Evolutionary conservation across 2,113 vertebrate genomes (phyloP).

Genomic region (Chamaea fasciata): DNA sequence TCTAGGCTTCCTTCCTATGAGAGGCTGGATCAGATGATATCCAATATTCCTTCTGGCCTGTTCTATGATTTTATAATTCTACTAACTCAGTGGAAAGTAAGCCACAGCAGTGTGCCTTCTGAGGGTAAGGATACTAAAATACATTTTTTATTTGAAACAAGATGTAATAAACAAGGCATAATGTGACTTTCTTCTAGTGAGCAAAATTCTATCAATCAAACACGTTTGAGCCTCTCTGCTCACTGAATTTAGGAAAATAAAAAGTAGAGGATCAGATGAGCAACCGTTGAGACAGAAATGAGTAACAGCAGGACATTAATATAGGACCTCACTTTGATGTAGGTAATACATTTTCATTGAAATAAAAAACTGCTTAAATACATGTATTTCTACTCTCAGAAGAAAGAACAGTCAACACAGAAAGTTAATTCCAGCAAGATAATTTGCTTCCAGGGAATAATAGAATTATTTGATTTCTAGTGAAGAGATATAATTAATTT

Average conservation of each 20-base stretch:
- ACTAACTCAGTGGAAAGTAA: neutral
- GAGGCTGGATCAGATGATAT: neutral
- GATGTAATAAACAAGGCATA: neutral
- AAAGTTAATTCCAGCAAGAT: constrained; percentile 26
- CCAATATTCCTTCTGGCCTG: neutral
- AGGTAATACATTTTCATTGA: neutral
- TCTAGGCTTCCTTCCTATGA: neutral
- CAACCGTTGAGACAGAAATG: constrained; percentile 20
- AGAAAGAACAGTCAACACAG: constrained; percentile 5
- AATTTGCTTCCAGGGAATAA: constrained; percentile 13
- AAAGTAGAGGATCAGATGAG: neutral
- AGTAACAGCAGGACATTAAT: constrained; percentile 9
- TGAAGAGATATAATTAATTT: neutral
- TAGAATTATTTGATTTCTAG: constrained; percentile 2
- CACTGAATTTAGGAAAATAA: neutral
- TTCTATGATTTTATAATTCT: neutral
- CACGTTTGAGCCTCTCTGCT: neutral
- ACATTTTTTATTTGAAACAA: neutral
- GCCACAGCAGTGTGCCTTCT: neutral
- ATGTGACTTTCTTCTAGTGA: neutral
- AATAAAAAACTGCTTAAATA: constrained; percentile 24
- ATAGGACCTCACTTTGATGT: neutral
- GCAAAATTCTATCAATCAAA: neutral
- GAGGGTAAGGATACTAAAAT: neutral
- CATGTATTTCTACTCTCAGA: neutral